Base-by-base conservation (phyloP, 1,140 invertebrate species). In the Pachypeltis micranthus region DNA sequence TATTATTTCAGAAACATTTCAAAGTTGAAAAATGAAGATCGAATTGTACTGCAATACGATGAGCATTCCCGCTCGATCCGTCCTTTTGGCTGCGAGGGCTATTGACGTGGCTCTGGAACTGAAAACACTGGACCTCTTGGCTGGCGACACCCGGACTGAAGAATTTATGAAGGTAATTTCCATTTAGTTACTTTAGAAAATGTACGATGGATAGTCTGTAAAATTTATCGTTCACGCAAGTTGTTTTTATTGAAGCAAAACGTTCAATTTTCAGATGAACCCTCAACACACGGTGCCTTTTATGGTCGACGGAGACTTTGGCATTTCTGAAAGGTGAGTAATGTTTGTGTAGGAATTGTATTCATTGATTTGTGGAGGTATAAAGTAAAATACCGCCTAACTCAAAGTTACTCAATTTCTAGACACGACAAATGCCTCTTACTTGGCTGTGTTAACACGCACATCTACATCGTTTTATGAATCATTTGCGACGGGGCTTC, bases 271-370 rank as follows among this genome's bases (percentile, higher is more conserved):
- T 59, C 59, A 69, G 78, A 76, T 87, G 58, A 87, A 86, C 72
- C 84, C 85, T 16, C 81, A 83, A 71, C 84, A 86, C 70, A 82
- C 79, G 28, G 77, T 87, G 14, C 85, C 85, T 0, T 82, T 81
- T 0, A 68, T 87, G 1, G 78, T 83, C 61, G 85, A 87, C 69
- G 77, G 84, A 66, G 85, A 83, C 0, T 80, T 84, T 69, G 68
- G 77, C 16, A 70, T 86, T 34, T 82, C 78, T 77, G 84, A 87
- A 74, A 85, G 81, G 75, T 76, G 67, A 72, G 85, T n/a, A 27
- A 59, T 7, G n/a, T n/a, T n/a, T n/a, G n/a, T n/a, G n/a, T n/a
- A n/a, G n/a, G n/a, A n/a, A n/a, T n/a, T n/a, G n/a, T n/a, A n/a
- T n/a, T n/a, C n/a, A n/a, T n/a, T n/a, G n/a, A n/a, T n/a, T n/a